Conservation (phyloP, 2,888 invertebrate genomes). For the Drosophila vallismaia region DNA sequence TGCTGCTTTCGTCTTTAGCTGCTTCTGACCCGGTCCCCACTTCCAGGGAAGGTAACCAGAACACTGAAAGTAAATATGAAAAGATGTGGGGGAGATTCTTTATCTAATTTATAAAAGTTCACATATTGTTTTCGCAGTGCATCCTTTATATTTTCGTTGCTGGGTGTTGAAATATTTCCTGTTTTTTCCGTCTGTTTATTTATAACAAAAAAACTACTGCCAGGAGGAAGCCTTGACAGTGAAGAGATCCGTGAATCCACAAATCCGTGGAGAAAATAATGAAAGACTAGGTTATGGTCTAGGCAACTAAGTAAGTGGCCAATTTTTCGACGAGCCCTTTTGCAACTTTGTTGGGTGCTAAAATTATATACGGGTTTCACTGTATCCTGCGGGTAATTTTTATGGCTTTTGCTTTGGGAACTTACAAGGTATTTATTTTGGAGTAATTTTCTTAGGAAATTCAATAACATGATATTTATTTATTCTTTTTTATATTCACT, state of each 20-base stretch:
- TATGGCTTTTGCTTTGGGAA: not conserved
- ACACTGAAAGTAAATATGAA: not conserved
- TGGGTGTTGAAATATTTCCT: slow-evolving; percentile 71
- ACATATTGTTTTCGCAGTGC: not conserved
- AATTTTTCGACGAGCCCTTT: slow-evolving; percentile 14
- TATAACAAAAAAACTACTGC: slow-evolving; percentile 35
- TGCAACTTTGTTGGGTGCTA: slow-evolving; percentile 57
- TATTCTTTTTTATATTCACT: not conserved
- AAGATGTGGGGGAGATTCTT: not conserved
- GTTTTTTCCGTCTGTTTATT: slow-evolving; percentile 39
- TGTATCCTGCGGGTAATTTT: slow-evolving; percentile 24
- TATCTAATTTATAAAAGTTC: not conserved
- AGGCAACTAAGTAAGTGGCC: slow-evolving; percentile 24
- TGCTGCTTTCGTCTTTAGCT: slow-evolving; percentile 14
- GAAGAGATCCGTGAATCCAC: slow-evolving; percentile 22
- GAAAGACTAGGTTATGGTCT: slow-evolving; percentile 40
- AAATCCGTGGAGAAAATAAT: too few species aligned
- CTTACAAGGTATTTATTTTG: not conserved
- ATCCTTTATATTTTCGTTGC: slow-evolving; percentile 46
- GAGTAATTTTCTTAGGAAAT: too few species aligned
- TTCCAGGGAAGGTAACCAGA: slow-evolving; percentile 1
- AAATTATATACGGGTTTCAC: slow-evolving; percentile 59
- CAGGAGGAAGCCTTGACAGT: slow-evolving; percentile 33
- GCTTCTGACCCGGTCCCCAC: slow-evolving; percentile 11
- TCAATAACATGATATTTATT: not conserved